Evolutionary conservation across 2,797 vertebrate genomes (phyloP), one percentile per base, ranked within the genome.

Genomic region (Acanthornis magna): DNA sequence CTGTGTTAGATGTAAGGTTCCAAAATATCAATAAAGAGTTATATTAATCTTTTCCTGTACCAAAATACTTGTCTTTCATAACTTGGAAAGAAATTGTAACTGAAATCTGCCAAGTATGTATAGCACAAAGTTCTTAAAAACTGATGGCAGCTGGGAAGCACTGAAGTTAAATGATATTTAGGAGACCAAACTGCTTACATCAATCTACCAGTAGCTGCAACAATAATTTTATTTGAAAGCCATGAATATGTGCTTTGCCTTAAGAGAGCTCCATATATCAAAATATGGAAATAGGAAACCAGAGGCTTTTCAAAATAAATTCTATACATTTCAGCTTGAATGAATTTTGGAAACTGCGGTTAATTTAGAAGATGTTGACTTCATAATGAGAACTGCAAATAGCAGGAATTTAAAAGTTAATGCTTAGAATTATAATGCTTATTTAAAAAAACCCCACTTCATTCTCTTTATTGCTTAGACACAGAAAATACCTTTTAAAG

Each of bases 401-500:
- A 91, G 74, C 7, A 81, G 19, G 11, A 74, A 63, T 55, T 54
- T 34, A 54, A 45, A 38, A 61, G 38, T 54, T 84, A 80, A 61
- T n/a, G 22, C 7, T 36, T 54, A 57, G 38, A 47, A 83, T 53
- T 42, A 13, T 23, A 75, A 88, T 3, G 5, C 30, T 73, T 87
- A 45, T 16, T 55, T 38, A 11, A 38, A 38, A 63, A 87, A 71
- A 43, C 50, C 58, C 5, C 8, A 45, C 26, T 84, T 47, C 3
- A 30, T 60, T 71, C 25, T 88, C 50, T 48, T 47, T 38, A 61
- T n/a, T 50, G 40, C 34, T 82, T 30, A 68, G 66, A 60, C 27
- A 68, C 14, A 74, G 57, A 82, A 93, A 70, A 95, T 97, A 99
- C 99, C 99, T 99, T 98, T 99, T 99, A 95, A 99, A 99, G 97